Conservation (phyloP, 2,113 vertebrate species). For the Piprites chloris region DNA sequence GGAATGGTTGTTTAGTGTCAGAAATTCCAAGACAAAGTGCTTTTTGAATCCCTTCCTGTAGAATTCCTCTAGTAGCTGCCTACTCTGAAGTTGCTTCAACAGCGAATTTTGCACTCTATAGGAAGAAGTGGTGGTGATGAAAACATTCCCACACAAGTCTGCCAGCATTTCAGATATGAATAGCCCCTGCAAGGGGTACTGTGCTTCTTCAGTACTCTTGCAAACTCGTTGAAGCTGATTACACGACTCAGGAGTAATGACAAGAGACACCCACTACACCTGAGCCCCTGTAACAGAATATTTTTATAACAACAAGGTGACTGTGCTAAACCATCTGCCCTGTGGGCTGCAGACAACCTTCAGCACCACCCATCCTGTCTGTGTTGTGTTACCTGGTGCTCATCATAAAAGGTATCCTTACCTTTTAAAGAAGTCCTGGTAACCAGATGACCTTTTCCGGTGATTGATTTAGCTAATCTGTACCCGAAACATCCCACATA, state of each 20-base stretch:
- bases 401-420: neutral
- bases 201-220: neutral
- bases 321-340: neutral
- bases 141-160: neutral
- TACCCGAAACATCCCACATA: neutral
- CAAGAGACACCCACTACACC: neutral
- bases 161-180: neutral
- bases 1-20: neutral
- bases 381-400: neutral
- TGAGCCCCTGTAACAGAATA: neutral
- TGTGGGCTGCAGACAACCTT: neutral
- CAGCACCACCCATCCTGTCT: neutral
- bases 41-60: neutral
- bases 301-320: neutral
- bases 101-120: neutral
- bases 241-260: neutral
- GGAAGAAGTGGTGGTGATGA: neutral
- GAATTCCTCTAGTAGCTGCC: neutral
- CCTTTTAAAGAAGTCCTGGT: neutral
- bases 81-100: neutral
- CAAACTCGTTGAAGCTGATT: neutral
- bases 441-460: neutral
- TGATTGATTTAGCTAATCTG: neutral
- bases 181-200: neutral
- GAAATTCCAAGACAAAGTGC: neutral